Conservation (phyloP, 2,797 vertebrate species). For the Microchirus variegatus region DNA sequence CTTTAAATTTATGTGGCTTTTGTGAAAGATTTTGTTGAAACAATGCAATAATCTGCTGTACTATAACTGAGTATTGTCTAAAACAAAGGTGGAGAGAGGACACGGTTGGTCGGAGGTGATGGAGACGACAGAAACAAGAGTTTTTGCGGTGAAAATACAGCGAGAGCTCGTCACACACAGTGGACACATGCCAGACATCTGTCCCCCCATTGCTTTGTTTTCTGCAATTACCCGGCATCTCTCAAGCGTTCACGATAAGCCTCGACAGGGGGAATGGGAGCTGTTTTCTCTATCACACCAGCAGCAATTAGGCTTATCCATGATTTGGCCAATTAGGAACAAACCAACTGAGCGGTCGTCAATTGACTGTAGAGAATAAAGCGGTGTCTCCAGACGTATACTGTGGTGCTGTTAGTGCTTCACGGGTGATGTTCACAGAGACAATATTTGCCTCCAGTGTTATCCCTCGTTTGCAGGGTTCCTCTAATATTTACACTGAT, state of each 20-base stretch:
- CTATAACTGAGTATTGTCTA: too few species aligned
- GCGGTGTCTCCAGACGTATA: conserved; percentile 44
- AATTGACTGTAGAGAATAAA: conserved; percentile 73
- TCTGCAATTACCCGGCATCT: conserved; percentile 70
- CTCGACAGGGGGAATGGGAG: conserved; percentile 54
- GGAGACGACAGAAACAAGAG: conserved; percentile 35
- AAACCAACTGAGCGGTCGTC: conserved; percentile 61
- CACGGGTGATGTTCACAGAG: conserved; percentile 24
- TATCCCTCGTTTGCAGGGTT: conserved; percentile 49
- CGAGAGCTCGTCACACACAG: conserved; percentile 44
- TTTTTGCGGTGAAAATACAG: conserved; percentile 45
- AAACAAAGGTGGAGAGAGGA: conserved; percentile 42
- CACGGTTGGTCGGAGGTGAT: conserved; percentile 29
- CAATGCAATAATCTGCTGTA: too few species aligned
- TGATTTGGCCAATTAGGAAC: conserved; percentile 68
- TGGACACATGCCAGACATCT: conserved; percentile 71
- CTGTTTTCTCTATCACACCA: conserved; percentile 69
- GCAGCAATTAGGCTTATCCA: conserved; percentile 77
- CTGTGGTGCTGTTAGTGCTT: conserved; percentile 20
- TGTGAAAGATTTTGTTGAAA: too few species aligned
- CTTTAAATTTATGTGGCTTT: too few species aligned
- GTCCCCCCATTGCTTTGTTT: conserved; percentile 69
- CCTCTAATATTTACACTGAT: conserved; percentile 47
- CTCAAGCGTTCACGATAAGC: conserved; percentile 66
- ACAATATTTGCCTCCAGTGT: conserved; percentile 60